These are phyloP conservation scores for Salvelinus fontinalis DNA, from an alignment of 2,113 vertebrate genomes.

Conservation along the genomic window DNA sequence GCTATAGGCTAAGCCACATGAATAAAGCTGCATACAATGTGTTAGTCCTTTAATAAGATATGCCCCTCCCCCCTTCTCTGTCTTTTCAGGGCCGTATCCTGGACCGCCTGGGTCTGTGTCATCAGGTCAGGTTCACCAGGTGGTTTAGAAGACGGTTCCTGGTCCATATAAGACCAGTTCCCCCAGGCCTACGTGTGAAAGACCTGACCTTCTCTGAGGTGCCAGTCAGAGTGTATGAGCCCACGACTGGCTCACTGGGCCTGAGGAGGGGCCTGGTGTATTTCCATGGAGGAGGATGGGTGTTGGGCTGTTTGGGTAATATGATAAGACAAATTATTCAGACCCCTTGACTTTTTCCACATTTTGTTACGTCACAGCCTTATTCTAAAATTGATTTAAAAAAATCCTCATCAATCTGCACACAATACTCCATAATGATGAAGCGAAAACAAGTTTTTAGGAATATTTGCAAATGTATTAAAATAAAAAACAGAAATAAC, in stretches of 20 bases:
- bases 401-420: too few species aligned
- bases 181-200: conserved; percentile 69
- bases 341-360: too few species aligned
- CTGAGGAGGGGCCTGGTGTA: conserved; percentile 77
- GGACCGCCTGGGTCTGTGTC: conserved; percentile 72
- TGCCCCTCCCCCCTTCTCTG: neutral
- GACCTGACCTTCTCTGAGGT: conserved; percentile 72
- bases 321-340: too few species aligned
- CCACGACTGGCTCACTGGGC: conserved; percentile 50
- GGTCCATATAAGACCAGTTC: conserved; percentile 16
- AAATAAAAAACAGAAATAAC: too few species aligned
- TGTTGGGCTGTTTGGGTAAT: conserved; percentile 81
- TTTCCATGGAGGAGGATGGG: conserved; percentile 82
- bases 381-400: too few species aligned
- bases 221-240: conserved; percentile 81
- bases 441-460: too few species aligned
- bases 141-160: conserved; percentile 57
- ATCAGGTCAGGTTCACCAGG: conserved; percentile 71
- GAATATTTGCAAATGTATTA: too few species aligned
- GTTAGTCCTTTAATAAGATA: too few species aligned
- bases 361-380: too few species aligned
- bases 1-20: conserved; percentile 30
- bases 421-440: too few species aligned
- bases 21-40: too few species aligned
- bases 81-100: conserved; percentile 75